These are phyloP conservation scores for Platorchestia sp. DNA, from an alignment of 1,140 invertebrate species.

Conservation along the genomic window DNA sequence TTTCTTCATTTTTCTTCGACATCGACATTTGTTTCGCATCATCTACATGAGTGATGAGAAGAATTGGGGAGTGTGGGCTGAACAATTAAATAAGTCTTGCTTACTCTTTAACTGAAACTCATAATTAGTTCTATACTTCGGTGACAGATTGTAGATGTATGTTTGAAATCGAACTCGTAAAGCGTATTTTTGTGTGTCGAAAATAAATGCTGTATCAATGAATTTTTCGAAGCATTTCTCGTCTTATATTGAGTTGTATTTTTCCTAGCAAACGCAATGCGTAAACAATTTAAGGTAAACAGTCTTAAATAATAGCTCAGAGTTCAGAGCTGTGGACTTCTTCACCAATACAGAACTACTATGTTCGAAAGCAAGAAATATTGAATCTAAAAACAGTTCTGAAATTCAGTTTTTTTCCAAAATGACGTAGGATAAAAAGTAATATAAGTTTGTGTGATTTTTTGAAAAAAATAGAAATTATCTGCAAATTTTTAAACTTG, in stretches of 20 bases:
- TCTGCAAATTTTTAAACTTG: background rate
- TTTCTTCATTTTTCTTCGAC: background rate
- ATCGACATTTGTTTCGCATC: background rate
- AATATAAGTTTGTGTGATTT: background rate
- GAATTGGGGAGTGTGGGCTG: background rate
- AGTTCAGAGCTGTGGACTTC: no score
- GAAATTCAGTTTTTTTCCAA: background rate
- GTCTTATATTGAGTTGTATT: background rate
- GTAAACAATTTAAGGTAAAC: background rate
- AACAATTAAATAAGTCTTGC: no score
- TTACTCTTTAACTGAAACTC: no score
- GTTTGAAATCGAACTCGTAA: no score
- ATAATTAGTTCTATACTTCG: no score
- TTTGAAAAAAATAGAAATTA: background rate
- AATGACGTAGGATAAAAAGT: background rate
- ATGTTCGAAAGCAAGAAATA: background rate
- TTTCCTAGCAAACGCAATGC: background rate
- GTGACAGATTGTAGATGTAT: no score
- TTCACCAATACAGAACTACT: no score
- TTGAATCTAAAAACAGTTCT: background rate
- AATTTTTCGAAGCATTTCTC: background rate
- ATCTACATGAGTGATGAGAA: background rate
- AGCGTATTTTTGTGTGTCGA: background rate
- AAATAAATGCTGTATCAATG: background rate
- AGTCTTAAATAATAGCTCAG: background rate